Evolutionary conservation across 2,113 vertebrate species (phyloP).

Genomic region (Platysternon megacephalum): DNA sequence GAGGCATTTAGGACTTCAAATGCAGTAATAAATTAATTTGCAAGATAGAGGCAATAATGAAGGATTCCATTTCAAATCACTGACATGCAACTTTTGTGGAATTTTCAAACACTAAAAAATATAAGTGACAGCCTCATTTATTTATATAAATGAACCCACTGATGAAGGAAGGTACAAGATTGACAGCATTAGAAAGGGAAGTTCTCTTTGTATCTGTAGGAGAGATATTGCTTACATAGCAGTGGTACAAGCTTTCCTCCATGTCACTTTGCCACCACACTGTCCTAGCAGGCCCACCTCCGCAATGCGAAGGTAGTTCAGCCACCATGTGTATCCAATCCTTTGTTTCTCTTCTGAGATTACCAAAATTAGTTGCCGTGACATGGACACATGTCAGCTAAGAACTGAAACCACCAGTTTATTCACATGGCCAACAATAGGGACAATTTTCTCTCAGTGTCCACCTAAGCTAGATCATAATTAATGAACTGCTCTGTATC

Average conservation of each 20-base stretch:
- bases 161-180: background rate
- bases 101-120: constrained; percentile 38
- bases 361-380: constrained; percentile 35
- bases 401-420: constrained; percentile 42
- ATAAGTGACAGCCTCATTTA: constrained; percentile 47
- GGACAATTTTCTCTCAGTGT: constrained; percentile 47
- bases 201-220: background rate
- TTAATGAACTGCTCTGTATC: background rate
- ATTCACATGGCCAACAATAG: constrained; percentile 35
- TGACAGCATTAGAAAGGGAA: constrained; percentile 1
- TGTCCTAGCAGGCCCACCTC: background rate
- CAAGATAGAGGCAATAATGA: constrained; percentile 55
- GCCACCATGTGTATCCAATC: background rate
- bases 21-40: constrained; percentile 70
- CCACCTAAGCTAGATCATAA: constrained; percentile 42
- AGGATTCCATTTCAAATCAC: constrained; percentile 21
- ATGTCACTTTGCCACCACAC: background rate
- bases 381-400: constrained; percentile 37
- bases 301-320: background rate
- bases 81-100: background rate
- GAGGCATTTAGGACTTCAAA: constrained; percentile 61
- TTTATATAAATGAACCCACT: background rate
- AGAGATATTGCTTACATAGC: background rate
- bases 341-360: constrained; percentile 1
- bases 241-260: background rate